Evolutionary conservation across 92 coral and sea anemone species (phyloP), one percentile per base, ranked within the genome.

Genomic region (Palythoa grandis): DNA sequence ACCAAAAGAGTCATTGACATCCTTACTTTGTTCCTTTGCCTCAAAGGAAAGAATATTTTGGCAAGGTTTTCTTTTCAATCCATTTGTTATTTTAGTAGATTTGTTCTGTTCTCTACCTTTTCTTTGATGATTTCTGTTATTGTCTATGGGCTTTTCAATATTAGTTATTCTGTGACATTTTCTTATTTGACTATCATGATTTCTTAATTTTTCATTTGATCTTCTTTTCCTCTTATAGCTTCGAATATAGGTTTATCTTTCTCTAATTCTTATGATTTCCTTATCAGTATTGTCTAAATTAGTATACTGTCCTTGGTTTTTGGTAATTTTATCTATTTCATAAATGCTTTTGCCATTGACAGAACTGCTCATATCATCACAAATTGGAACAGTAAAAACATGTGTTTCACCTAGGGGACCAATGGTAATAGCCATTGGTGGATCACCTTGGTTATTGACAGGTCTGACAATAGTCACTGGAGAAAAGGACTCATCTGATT

Each of bases 381-480:
- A 56, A 78, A 78, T 78, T 78, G 70, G 71, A 78, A 52, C 83
- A 57, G 88, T 70, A 72, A 72, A 85, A 85, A 85, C 83, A 76
- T 86, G n/a, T n/a, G n/a, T n/a, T n/a, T n/a, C n/a, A n/a, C n/a
- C n/a, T n/a, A n/a, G n/a, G n/a, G n/a, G n/a, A n/a, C n/a, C n/a
- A n/a, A n/a, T n/a, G n/a, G n/a, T n/a, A n/a, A n/a, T n/a, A n/a
- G n/a, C n/a, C n/a, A n/a, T n/a, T n/a, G n/a, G n/a, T n/a, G n/a
- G n/a, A n/a, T n/a, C n/a, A n/a, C n/a, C n/a, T n/a, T n/a, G n/a
- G n/a, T n/a, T n/a, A n/a, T n/a, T n/a, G n/a, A n/a, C n/a, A 22
- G 89, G 89, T 50, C 74, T 54, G 73, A 88, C 69, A n/a, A 82
- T 69, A 20, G 87, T 82, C 12, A 77, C 68, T 82, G 84, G 87